A percentile compares a stretch with the other conserved stretches of the same genome.
Conservation (phyloP, 2,113 vertebrate genomes). For the Gymnogyps californianus region DNA sequence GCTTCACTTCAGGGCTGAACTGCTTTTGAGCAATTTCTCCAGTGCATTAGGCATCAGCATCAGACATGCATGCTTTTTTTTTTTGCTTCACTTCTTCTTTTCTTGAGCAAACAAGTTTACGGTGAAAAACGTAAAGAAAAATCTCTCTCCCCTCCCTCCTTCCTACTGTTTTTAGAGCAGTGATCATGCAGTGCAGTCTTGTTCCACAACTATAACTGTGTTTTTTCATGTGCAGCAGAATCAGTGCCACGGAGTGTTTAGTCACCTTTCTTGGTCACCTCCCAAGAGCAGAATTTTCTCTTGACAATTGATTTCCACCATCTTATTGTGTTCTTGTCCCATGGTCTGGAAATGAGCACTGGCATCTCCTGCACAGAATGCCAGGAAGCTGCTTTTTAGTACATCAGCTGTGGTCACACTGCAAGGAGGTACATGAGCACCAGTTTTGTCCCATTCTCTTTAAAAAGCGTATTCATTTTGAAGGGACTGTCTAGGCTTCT, state of each 20-base stretch:
- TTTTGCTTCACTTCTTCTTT: not conserved
- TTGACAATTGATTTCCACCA: conserved; percentile 30
- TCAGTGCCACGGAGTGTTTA: not conserved
- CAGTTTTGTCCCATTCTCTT: not conserved
- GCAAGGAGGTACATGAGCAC: not conserved
- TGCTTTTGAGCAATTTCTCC: conserved; percentile 43
- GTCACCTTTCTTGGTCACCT: conserved; percentile 25
- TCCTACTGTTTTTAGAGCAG: not conserved
- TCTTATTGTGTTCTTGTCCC: conserved; percentile 25
- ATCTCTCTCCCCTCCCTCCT: not conserved
- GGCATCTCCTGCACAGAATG: not conserved
- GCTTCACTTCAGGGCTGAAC: not conserved
- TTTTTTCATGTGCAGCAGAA: not conserved
- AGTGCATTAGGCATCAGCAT: conserved; percentile 33
- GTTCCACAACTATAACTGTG: not conserved
- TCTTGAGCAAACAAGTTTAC: conserved; percentile 8
- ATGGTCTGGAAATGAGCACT: conserved; percentile 15
- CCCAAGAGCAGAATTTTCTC: conserved; percentile 32
- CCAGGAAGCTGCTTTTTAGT: conserved; percentile 25
- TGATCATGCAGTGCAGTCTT: conserved; percentile 22
- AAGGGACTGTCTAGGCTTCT: conserved; percentile 42
- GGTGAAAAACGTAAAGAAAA: not conserved
- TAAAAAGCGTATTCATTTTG: conserved; percentile 29
- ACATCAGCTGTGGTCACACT: not conserved
- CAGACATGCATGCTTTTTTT: not conserved